Base-by-base conservation (phyloP, 2,113 vertebrate genomes). In the Heterotis niloticus region DNA sequence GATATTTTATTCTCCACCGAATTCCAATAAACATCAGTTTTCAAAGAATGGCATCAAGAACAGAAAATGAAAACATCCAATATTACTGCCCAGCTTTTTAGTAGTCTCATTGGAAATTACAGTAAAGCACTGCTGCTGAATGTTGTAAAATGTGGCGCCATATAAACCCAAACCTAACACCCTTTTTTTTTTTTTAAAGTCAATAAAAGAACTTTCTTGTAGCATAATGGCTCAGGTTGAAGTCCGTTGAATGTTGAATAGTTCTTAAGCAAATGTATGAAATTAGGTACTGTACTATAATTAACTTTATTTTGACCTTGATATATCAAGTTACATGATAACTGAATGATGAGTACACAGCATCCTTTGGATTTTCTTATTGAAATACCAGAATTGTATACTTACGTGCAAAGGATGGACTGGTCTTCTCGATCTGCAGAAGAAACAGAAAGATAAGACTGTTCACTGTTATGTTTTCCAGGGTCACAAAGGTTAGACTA, bases 391-490 rank as follows among this genome's bases (percentile, higher is more conserved):
- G 23, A 65, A 4, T 5, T 65, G 62, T 23, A 56, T 86, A 96
- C 96, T 98, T 87, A 98, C 96, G 96, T 98, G 96, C 96, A 98
- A 70, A 98, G 93, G 83, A 98, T 98, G 62, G 96, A 98, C 91
- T 98, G 96, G 88, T 98, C 96, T 88, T 98, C 96, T 69, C 96
- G 95, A 86, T 98, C 96, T 98, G 93, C 76, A 84, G 87, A 85
- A 81, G 51, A 85, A 73, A 84, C 34, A 89, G 71, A 82, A 82
- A 78, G 76, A 81, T 68, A 75, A 23, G 28, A 54, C 86, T 71
- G 87, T 81, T 64, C 68, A 0, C 64, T 10, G n/a, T 14, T 5
- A 9, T 2, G 69, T 18, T 34, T 44, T 52, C 52, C 17, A 11
- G 34, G 51, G 52, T 52, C 34, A 54, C 23, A 26, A 26, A 14